Conservation (phyloP, 2,797 vertebrate genomes). For the Tinamus major region DNA sequence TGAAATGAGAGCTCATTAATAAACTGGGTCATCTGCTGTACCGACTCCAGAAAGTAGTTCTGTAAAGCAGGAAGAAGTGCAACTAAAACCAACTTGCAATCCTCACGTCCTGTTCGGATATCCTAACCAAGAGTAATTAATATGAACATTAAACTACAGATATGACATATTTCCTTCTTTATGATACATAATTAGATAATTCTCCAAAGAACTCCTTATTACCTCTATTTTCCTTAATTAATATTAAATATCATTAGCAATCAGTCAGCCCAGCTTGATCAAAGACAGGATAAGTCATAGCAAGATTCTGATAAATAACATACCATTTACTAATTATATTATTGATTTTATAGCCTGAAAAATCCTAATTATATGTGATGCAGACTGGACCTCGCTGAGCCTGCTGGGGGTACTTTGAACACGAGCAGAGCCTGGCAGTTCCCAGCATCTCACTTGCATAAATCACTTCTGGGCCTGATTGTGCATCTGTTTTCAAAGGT, state of each 20-base stretch:
- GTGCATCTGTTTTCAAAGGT: constrained; percentile 68
- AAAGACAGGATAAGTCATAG: constrained; percentile 82
- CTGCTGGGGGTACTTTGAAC: constrained; percentile 78
- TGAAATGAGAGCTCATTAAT: background rate
- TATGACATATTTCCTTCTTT: constrained; percentile 3
- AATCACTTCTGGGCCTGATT: constrained; percentile 61
- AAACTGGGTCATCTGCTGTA: background rate
- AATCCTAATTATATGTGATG: constrained; percentile 77
- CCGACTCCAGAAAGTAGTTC: background rate
- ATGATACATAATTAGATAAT: constrained; percentile 61
- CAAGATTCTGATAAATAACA: constrained; percentile 82
- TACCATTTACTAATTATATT: constrained; percentile 83
- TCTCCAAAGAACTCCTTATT: constrained; percentile 72
- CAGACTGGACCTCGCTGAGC: constrained; percentile 49
- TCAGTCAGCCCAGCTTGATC: constrained; percentile 77
- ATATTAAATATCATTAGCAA: constrained; percentile 77
- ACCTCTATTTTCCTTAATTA: constrained; percentile 78
- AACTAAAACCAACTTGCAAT: background rate
- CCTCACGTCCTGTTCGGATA: background rate
- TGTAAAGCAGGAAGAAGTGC: background rate
- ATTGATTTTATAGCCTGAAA: constrained; percentile 83
- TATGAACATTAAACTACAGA: constrained; percentile 5
- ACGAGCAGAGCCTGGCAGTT: constrained; percentile 57
- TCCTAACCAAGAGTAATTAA: constrained; percentile 16
- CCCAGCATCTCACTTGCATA: constrained; percentile 18